Evolutionary conservation across 2,797 vertebrate species (phyloP).

Genomic region (Trachurus trachurus): DNA sequence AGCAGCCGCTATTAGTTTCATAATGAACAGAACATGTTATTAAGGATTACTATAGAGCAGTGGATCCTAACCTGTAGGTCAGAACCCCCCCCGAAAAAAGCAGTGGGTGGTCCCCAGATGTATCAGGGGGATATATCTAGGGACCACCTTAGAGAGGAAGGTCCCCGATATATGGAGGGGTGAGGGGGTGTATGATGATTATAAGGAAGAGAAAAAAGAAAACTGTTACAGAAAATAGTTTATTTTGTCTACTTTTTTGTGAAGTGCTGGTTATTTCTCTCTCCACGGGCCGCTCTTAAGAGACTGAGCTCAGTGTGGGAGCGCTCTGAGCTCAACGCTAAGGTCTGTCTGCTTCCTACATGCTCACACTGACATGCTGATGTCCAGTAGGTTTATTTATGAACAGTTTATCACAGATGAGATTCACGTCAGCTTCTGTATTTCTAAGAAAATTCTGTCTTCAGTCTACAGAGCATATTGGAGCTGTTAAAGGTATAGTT

Average conservation of each 20-base stretch:
- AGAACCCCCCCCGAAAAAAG: not conserved
- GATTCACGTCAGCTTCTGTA: not conserved
- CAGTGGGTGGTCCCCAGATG: conserved; percentile 31
- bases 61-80: conserved; percentile 39
- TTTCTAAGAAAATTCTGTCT: not conserved
- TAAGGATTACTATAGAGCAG: conserved; percentile 20
- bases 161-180: conserved; percentile 28
- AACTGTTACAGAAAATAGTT: not conserved
- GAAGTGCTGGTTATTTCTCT: not conserved
- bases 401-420: too few species aligned
- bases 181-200: conserved; percentile 17
- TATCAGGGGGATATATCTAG: not conserved
- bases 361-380: too few species aligned
- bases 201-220: conserved; percentile 5
- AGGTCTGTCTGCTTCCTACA: not conserved
- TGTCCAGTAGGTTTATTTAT: not conserved
- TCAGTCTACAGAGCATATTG: too few species aligned
- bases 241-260: not conserved
- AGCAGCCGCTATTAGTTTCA: conserved; percentile 47
- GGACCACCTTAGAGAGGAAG: conserved; percentile 2
- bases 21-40: conserved; percentile 41
- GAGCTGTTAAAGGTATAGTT: too few species aligned
- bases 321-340: not conserved
- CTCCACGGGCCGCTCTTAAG: not conserved
- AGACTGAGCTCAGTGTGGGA: not conserved